Evolutionary conservation across 2,797 vertebrate species (phyloP).

Genomic region (Vireo griseus): DNA sequence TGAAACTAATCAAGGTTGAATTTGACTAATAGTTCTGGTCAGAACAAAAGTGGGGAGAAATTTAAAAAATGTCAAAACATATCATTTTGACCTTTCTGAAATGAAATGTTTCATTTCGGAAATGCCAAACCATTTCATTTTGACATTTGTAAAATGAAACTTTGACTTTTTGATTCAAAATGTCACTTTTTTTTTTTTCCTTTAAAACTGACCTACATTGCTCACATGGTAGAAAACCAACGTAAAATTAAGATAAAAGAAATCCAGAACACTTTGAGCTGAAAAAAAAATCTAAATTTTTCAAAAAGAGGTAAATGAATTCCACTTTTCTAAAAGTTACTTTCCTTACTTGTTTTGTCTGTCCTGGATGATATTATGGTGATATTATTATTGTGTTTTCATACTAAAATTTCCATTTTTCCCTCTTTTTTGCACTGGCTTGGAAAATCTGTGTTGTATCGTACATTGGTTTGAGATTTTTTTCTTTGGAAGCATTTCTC

Average conservation of each 20-base stretch:
- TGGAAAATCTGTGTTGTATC: background rate
- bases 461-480: background rate
- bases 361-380: background rate
- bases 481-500: background rate
- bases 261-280: background rate
- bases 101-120: constrained; percentile 55
- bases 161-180: constrained; percentile 57
- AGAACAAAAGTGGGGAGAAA: background rate
- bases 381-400: background rate
- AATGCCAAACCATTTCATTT: constrained; percentile 58
- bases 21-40: constrained; percentile 46
- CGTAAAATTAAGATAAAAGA: background rate
- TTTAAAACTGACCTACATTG: constrained; percentile 16
- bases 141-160: constrained; percentile 60
- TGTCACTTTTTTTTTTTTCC: constrained; percentile 1
- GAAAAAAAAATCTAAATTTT: background rate
- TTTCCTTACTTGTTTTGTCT: background rate
- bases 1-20: constrained; percentile 38
- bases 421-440: background rate
- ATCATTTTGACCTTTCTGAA: constrained; percentile 57
- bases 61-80: constrained; percentile 53
- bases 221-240: background rate
- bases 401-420: background rate
- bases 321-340: background rate
- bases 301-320: background rate